Percentiles rank a stretch among this genome's conserved stretches.
phyloP scores from a whole-genome alignment of 2,888 invertebrate species.

The Alloscopus bannaensis region DNA sequence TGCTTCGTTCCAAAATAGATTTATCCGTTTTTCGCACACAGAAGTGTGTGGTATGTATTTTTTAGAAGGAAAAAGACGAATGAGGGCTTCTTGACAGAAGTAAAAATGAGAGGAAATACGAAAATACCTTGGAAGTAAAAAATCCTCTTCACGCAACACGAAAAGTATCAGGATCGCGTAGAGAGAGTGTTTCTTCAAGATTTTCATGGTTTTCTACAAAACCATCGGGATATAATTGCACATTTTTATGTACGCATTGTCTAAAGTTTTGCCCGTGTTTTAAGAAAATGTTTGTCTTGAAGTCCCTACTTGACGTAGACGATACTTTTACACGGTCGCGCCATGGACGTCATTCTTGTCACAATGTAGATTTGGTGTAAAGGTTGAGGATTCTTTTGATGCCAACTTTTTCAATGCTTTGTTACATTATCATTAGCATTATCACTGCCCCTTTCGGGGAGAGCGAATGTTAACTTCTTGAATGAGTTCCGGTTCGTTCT shows the following conservation, averaged over 20 bases:
- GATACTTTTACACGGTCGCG: too few relatives aligned
- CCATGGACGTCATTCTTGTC: conserved; percentile 53
- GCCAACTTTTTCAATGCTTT: conserved; percentile 56
- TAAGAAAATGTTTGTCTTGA: too few relatives aligned
- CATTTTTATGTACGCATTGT: conserved; percentile 19
- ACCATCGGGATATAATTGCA: conserved; percentile 25
- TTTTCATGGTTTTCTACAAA: conserved; percentile 52
- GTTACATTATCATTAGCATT: conserved; percentile 62
- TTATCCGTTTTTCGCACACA: conserved; percentile 38
- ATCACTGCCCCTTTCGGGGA: conserved; percentile 43
- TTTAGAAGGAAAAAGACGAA: neutral
- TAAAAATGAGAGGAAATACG: conserved; percentile 33
- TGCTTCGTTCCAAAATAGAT: conserved; percentile 55
- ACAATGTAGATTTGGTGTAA: conserved; percentile 16
- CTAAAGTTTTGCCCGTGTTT: conserved; percentile 38
- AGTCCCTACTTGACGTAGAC: too few relatives aligned
- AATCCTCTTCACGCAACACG: neutral
- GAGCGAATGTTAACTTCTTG: conserved; percentile 23
- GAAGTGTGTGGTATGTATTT: neutral
- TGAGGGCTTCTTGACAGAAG: conserved; percentile 10
- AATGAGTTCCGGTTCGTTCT: conserved; percentile 59
- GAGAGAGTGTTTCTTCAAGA: conserved; percentile 7
- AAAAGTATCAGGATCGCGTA: too few relatives aligned
- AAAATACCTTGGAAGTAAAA: conserved; percentile 33
- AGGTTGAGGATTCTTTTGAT: conserved; percentile 42